A percentile compares a stretch with the other conserved stretches of the same genome.
Evolutionary conservation across 2,113 vertebrate species (phyloP).

Genomic region (Porphyrio hochstetteri): DNA sequence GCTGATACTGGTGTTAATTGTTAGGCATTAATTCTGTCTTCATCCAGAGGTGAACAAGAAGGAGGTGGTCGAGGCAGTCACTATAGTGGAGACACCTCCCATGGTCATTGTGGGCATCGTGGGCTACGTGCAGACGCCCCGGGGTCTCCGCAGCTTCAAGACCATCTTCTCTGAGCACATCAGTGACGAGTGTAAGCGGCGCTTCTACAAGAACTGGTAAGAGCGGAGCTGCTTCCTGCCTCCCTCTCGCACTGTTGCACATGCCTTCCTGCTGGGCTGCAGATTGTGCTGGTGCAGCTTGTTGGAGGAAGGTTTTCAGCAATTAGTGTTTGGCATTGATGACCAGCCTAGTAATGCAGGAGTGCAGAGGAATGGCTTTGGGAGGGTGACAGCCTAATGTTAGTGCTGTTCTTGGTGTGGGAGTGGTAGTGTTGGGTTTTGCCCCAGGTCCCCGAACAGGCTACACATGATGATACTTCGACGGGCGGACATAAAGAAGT

Average conservation of each 20-base stretch:
- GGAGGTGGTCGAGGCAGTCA: slow-evolving; percentile 96
- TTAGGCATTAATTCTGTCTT: background rate
- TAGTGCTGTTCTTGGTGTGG: background rate
- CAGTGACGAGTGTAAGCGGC: slow-evolving; percentile 97
- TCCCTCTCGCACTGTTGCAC: fast-evolving
- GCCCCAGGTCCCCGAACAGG: background rate
- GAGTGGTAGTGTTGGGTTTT: background rate
- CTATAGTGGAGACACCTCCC: slow-evolving; percentile 93
- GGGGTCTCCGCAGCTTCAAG: slow-evolving; percentile 93
- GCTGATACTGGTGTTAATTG: background rate
- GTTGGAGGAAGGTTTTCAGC: background rate
- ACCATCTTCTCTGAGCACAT: slow-evolving; percentile 96
- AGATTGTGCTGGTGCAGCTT: background rate
- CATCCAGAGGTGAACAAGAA: slow-evolving; percentile 97
- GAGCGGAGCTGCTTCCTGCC: background rate
- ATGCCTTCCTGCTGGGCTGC: background rate
- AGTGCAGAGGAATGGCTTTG: background rate
- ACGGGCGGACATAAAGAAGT: slow-evolving; percentile 66
- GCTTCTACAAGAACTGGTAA: slow-evolving; percentile 99
- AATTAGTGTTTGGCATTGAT: background rate
- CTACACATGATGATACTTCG: slow-evolving; percentile 52
- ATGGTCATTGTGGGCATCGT: slow-evolving; percentile 95
- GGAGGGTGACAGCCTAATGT: background rate
- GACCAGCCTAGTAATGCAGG: background rate
- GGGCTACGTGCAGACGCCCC: slow-evolving; percentile 92